Evolutionary conservation across 2,113 vertebrate species (phyloP).

Genomic region (Percopsis transmontana): DNA sequence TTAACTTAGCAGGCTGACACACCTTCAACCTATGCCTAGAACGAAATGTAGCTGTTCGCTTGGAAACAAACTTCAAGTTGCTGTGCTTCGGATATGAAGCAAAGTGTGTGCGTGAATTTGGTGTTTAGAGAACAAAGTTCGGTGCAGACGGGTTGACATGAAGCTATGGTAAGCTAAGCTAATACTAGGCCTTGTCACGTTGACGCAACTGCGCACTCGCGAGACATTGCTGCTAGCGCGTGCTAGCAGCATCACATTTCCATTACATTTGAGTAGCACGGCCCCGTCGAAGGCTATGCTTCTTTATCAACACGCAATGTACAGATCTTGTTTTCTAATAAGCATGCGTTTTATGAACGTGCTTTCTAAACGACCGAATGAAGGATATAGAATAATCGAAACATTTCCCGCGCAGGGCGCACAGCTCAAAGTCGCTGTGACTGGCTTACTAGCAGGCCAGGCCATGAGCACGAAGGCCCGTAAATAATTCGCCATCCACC

Average conservation of each 20-base stretch:
- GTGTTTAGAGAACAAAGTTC: not conserved
- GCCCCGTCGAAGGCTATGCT: slow-evolving; percentile 57
- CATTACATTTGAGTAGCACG: slow-evolving; percentile 48
- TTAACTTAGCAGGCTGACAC: slow-evolving; percentile 43
- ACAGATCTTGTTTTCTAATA: not conserved
- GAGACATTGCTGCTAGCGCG: slow-evolving; percentile 53
- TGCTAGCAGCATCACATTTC: slow-evolving; percentile 44
- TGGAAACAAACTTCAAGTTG: not conserved
- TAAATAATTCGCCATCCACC: not conserved
- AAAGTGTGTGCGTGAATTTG: not conserved
- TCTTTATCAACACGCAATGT: not conserved
- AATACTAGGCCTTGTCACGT: slow-evolving; percentile 70
- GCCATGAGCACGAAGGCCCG: slow-evolving; percentile 13
- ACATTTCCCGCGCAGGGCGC: slow-evolving; percentile 67
- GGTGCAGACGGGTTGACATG: slow-evolving; percentile 26
- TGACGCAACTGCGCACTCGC: slow-evolving; percentile 63
- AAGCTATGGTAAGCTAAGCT: slow-evolving; percentile 46
- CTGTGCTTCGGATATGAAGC: not conserved
- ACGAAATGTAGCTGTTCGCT: not conserved
- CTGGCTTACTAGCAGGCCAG: slow-evolving; percentile 56
- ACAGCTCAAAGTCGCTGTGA: slow-evolving; percentile 59
- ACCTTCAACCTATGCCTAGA: not conserved
- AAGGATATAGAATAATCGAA: slow-evolving; percentile 9
- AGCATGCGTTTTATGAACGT: rapidly evolving
- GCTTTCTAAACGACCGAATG: not conserved